Conservation (phyloP, 2,797 vertebrate species). For the Crax fasciolata region DNA sequence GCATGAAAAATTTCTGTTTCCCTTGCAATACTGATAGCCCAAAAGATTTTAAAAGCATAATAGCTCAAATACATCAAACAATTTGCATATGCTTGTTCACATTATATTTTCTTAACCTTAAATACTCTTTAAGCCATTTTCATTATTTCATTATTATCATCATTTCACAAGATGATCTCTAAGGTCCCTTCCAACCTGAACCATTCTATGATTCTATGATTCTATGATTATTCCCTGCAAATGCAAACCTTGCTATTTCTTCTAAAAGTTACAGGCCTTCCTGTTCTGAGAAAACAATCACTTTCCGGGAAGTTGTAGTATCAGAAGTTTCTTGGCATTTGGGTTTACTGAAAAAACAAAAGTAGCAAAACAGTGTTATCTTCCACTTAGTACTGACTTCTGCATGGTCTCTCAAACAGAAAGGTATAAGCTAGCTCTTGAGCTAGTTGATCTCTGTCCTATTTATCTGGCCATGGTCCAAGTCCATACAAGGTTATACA, state of each 20-base stretch:
- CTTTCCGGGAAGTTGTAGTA: conserved; percentile 47
- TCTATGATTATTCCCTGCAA: neutral
- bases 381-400: neutral
- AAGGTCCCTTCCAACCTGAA: too few species aligned
- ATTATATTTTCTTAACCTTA: neutral
- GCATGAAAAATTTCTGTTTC: neutral
- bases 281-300: conserved; percentile 46
- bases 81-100: neutral
- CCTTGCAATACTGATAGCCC: neutral
- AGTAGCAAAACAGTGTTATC: neutral
- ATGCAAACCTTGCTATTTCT: neutral
- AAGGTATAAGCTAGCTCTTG: neutral
- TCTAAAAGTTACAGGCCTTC: conserved; percentile 25
- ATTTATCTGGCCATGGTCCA: neutral
- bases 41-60: neutral
- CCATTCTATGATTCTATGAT: too few species aligned
- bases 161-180: too few species aligned
- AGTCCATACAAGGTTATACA: neutral
- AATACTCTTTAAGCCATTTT: neutral
- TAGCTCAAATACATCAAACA: neutral
- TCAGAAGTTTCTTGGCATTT: conserved; percentile 38
- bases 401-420: neutral
- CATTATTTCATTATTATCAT: too few species aligned
- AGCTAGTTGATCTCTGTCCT: neutral
- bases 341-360: neutral